Conservation (phyloP, 2,888 invertebrate species). For the Notodonta dromedarius region DNA sequence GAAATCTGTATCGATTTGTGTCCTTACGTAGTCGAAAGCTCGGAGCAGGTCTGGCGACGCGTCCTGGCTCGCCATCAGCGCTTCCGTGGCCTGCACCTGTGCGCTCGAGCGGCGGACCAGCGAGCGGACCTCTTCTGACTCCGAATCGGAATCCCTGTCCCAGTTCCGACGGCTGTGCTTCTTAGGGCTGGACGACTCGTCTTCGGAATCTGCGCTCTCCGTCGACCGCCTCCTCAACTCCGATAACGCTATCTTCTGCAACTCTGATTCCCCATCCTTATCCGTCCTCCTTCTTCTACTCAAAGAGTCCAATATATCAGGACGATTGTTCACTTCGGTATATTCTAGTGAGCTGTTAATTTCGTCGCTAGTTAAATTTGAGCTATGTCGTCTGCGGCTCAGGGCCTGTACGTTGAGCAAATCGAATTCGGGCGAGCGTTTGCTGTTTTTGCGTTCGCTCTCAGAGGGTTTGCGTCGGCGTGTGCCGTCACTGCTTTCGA, state of each 20-base stretch:
- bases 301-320: conserved; percentile 76
- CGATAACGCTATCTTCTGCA: conserved; percentile 71
- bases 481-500: conserved; percentile 74
- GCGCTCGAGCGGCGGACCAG: conserved; percentile 86
- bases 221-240: conserved; percentile 75
- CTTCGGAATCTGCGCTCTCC: conserved; percentile 72
- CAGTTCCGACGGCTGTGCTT: conserved; percentile 65
- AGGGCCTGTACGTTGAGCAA: conserved; percentile 72
- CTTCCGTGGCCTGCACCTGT: conserved; percentile 86
- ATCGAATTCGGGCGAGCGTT: conserved; percentile 78
- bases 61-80: conserved; percentile 78
- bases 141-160: conserved; percentile 85
- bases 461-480: conserved; percentile 72
- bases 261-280: conserved; percentile 63
- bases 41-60: conserved; percentile 76
- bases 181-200: conserved; percentile 67
- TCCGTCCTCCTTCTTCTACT: conserved; percentile 61
- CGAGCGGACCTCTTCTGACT: conserved; percentile 86
- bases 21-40: conserved; percentile 81
- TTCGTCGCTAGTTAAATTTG: conserved; percentile 79
- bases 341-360: conserved; percentile 79
- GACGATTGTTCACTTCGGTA: conserved; percentile 77
- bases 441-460: conserved; percentile 67
- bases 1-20: conserved; percentile 73
- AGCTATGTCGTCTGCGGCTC: conserved; percentile 74